Evolutionary conservation across 2,797 vertebrate species (phyloP).

Genomic region (Tarsius wallacei): DNA sequence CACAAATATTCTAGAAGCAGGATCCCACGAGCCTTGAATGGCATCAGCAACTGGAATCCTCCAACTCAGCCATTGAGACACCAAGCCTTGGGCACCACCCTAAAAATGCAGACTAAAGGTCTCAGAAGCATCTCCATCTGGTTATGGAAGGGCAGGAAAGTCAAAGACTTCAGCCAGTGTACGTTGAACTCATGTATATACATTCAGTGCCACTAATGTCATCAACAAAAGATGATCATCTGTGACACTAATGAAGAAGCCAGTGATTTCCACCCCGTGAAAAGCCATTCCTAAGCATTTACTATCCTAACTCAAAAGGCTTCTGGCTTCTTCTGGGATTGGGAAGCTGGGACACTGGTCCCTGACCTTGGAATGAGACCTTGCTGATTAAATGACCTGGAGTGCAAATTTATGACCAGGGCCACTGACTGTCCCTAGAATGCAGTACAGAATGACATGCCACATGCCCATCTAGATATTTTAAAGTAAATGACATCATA

Average conservation of each 20-base stretch:
- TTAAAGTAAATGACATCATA: neutral
- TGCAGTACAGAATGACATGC: neutral
- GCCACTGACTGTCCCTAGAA: neutral
- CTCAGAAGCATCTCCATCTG: neutral
- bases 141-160: neutral
- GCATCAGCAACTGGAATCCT: neutral
- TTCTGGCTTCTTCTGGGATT: neutral
- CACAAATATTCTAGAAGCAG: neutral
- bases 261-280: neutral
- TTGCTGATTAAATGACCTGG: neutral
- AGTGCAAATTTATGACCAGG: neutral
- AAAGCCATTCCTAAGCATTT: neutral
- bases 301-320: neutral
- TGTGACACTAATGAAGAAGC: neutral
- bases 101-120: neutral
- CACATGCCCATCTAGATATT: neutral
- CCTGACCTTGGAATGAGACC: neutral
- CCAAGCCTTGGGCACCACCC: too few relatives aligned
- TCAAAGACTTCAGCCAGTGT: neutral
- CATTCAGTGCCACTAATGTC: neutral
- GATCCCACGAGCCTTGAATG: neutral
- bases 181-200: neutral
- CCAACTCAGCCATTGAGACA: neutral
- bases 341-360: neutral
- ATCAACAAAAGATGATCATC: neutral